A percentile compares a stretch with the other conserved stretches of the same genome.
phyloP scores from a whole-genome alignment of 1,140 invertebrate species.

The Leucophenga varia region DNA sequence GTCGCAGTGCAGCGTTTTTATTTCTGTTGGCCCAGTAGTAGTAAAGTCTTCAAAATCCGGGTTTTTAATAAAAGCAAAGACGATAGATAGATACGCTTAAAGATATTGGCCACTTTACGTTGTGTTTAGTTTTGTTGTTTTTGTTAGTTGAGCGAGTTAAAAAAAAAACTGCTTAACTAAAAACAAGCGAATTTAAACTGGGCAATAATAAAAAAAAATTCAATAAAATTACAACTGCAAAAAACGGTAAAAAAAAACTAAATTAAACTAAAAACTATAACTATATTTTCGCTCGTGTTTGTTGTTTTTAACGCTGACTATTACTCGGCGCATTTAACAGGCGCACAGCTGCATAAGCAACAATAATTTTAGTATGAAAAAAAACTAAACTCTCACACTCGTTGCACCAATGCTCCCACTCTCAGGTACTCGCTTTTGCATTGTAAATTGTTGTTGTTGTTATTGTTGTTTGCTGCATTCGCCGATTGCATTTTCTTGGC shows the following conservation, averaged over 20 bases:
- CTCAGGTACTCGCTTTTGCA: not conserved
- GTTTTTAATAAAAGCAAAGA: constrained; percentile 5
- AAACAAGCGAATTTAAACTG: not conserved
- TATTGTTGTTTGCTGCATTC: not conserved
- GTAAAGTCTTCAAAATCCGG: constrained; percentile 19
- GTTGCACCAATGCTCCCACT: not conserved
- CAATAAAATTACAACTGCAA: too few relatives aligned
- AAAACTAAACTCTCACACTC: too few relatives aligned
- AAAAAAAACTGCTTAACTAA: not conserved
- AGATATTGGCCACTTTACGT: too few relatives aligned
- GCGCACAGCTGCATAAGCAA: constrained; percentile 9
- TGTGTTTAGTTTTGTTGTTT: too few relatives aligned
- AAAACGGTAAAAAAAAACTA: too few relatives aligned
- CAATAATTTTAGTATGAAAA: too few relatives aligned
- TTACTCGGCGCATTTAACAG: constrained; percentile 9
- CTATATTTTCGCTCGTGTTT: not conserved
- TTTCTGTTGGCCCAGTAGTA: constrained; percentile 15
- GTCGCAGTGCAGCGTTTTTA: constrained; percentile 30
- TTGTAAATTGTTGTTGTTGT: not conserved
- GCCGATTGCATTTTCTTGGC: not conserved
- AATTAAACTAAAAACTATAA: too few relatives aligned
- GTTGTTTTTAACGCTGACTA: constrained; percentile 15
- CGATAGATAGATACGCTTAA: too few relatives aligned
- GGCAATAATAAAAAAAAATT: too few relatives aligned
- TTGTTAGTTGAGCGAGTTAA: not conserved